Percentiles rank a stretch among this genome's conserved stretches.
These are phyloP conservation scores for Aleiodes testaceus DNA, from an alignment of 2,888 invertebrate genomes.

Conservation along the genomic window DNA sequence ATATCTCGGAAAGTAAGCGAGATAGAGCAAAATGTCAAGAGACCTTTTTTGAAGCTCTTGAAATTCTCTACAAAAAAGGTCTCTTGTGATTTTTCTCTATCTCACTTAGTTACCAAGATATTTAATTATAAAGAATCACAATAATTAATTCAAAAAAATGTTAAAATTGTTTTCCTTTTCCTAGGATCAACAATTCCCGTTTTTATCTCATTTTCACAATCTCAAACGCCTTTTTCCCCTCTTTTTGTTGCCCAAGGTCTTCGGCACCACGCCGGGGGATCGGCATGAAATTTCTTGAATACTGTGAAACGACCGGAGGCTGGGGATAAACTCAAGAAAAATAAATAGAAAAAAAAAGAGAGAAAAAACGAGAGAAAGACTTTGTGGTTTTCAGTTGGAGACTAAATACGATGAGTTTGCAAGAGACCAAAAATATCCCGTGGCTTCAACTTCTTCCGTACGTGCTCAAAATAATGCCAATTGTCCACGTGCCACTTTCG, in stretches of 20 bases:
- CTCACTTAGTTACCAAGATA: too few species aligned
- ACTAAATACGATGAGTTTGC: conserved; percentile 21
- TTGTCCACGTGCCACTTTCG: conserved; percentile 35
- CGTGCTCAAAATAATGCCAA: conserved; percentile 22
- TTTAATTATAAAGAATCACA: too few species aligned
- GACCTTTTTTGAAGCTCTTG: too few species aligned
- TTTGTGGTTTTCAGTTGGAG: conserved; percentile 8
- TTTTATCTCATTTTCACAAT: conserved; percentile 5
- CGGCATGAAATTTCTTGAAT: conserved; percentile 20
- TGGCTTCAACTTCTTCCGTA: conserved; percentile 5
- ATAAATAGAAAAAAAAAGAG: too few species aligned
- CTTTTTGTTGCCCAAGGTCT: background rate
- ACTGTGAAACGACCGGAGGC: conserved; percentile 15
- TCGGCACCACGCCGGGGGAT: background rate
- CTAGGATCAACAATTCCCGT: conserved; percentile 9
- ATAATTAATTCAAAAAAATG: too few species aligned
- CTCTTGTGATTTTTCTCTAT: too few species aligned
- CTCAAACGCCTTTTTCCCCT: background rate
- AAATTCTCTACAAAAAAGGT: background rate
- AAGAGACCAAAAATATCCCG: conserved; percentile 22
- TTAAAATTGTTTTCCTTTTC: background rate
- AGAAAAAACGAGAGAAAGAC: background rate
- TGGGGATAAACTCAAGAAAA: too few species aligned
- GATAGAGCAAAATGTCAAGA: too few species aligned
- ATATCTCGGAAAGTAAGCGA: too few species aligned